Percentiles rank a stretch among this genome's conserved stretches.
Evolutionary conservation across 2,888 invertebrate genomes (phyloP).

Genomic region (Ganaspis brasiliensis): DNA sequence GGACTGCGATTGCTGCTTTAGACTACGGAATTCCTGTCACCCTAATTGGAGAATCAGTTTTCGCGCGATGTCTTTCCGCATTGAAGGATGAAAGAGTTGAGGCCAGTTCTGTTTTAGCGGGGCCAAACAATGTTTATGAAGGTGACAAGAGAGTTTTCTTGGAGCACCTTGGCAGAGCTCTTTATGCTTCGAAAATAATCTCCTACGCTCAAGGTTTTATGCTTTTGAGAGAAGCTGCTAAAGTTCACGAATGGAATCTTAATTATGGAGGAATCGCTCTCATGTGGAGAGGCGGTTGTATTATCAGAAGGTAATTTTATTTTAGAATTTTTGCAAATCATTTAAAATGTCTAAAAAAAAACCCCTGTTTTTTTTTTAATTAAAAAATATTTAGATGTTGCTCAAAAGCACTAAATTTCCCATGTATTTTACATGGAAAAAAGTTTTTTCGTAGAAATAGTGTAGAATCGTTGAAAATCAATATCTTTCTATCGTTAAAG

Average conservation of each 20-base stretch:
- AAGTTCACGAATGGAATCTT: constrained; percentile 94
- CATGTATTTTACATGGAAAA: too few species aligned
- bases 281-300: constrained; percentile 99
- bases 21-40: constrained; percentile 99
- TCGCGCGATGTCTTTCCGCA: constrained; percentile 96
- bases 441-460: too few species aligned
- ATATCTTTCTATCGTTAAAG: too few species aligned
- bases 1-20: constrained; percentile 98
- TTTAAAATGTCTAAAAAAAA: too few species aligned
- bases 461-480: too few species aligned
- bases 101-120: constrained; percentile 89
- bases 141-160: constrained; percentile 91
- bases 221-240: constrained; percentile 95
- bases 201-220: constrained; percentile 99
- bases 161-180: constrained; percentile 92
- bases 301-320: constrained; percentile 90
- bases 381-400: too few species aligned
- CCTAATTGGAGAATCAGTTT: constrained; percentile 98
- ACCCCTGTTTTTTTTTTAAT: too few species aligned
- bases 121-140: constrained; percentile 85
- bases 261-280: constrained; percentile 99
- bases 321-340: constrained; percentile 70
- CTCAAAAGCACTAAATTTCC: too few species aligned
- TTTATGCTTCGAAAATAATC: constrained; percentile 98
- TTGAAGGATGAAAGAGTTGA: constrained; percentile 92